phyloP scores from a whole-genome alignment of 53 echinoderm and acorn worm genomes.

The Glandiceps talaboti region DNA sequence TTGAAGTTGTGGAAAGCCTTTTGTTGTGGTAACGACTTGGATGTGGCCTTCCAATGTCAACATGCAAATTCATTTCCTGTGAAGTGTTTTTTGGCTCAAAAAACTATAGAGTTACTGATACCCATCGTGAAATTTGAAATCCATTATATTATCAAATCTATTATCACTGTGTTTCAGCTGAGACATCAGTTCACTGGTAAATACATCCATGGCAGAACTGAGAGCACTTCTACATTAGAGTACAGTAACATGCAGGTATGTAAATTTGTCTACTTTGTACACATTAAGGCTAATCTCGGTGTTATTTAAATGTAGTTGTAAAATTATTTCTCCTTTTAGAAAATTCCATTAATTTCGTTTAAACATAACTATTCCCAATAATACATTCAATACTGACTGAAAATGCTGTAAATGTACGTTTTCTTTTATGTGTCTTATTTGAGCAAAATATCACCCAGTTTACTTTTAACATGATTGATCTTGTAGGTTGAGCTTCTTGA shows the following conservation, averaged over 20 bases:
- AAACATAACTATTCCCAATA: no score
- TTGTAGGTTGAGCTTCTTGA: background rate
- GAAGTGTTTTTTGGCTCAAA: no score
- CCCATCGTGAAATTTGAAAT: no score
- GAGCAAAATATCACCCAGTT: no score
- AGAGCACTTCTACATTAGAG: background rate
- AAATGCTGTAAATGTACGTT: background rate
- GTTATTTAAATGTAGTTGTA: no score
- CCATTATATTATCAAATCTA: no score
- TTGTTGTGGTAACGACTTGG: background rate
- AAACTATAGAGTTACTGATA: no score
- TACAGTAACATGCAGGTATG: background rate
- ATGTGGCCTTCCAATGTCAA: no score
- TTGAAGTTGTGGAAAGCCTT: background rate
- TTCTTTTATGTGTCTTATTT: background rate
- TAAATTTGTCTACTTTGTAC: background rate
- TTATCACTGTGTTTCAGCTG: background rate
- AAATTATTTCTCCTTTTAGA: no score
- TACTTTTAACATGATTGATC: background rate
- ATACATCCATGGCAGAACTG: background rate
- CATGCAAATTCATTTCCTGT: no score
- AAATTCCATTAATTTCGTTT: no score
- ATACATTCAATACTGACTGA: background rate
- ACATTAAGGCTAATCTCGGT: no score
- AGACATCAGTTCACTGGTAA: background rate